phyloP scores from a whole-genome alignment of 2,888 invertebrate species.

The Allacma fusca region DNA sequence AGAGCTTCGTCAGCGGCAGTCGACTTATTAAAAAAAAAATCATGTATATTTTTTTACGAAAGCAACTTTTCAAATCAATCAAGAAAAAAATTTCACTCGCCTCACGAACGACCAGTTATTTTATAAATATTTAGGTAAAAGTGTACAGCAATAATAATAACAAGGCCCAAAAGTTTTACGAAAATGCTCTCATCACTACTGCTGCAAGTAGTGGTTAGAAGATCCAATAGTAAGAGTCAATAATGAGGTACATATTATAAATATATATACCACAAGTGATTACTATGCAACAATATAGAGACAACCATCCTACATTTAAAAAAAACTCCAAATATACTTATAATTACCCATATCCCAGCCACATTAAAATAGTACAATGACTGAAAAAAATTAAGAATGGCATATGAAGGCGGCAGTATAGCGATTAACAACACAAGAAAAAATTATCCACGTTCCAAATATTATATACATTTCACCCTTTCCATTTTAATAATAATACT shows the following conservation, averaged over 20 bases:
- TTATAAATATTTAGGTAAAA: not conserved
- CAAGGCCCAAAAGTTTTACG: not conserved
- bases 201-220: slow-evolving; percentile 11
- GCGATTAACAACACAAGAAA: slow-evolving; percentile 29
- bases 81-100: slow-evolving; percentile 10
- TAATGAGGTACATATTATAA: not conserved
- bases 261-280: too few species aligned
- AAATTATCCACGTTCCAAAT: not conserved
- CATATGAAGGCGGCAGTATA: slow-evolving; percentile 28
- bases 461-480: slow-evolving; percentile 21
- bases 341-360: slow-evolving; percentile 19
- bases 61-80: not conserved
- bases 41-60: slow-evolving; percentile 4
- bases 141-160: slow-evolving; percentile 5
- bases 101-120: slow-evolving; percentile 3
- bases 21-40: not conserved
- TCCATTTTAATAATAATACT: slow-evolving; percentile 29
- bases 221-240: not conserved
- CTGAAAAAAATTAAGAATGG: slow-evolving; percentile 22
- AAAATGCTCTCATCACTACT: not conserved
- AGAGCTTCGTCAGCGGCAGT: not conserved
- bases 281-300: not conserved
- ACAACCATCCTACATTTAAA: slow-evolving; percentile 12
- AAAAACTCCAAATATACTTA: not conserved
- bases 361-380: slow-evolving; percentile 20